These are phyloP conservation scores for Amyelois transitella DNA, from an alignment of 1,140 invertebrate genomes.

Conservation along the genomic window DNA sequence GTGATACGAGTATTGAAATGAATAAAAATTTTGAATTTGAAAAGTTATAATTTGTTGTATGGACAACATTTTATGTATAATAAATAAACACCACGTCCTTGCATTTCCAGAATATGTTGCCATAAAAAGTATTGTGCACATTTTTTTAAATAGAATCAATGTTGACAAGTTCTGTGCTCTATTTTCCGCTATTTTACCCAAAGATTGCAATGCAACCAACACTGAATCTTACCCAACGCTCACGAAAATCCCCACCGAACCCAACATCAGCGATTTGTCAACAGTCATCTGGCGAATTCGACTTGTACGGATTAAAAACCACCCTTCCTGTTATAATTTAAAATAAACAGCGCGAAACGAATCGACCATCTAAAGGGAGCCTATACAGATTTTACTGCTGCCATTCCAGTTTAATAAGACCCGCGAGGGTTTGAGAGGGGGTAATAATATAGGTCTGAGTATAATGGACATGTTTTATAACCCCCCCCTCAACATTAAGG, in stretches of 20 bases:
- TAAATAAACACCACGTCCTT: too few relatives aligned
- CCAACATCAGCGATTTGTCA: conserved; percentile 3
- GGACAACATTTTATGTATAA: too few relatives aligned
- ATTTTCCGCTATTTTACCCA: conserved; percentile 3
- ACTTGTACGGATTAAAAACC: conserved; percentile 29
- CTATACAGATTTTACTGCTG: conserved; percentile 56
- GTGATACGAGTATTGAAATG: too few relatives aligned
- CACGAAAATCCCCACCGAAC: not conserved
- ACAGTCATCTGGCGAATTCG: conserved; percentile 14
- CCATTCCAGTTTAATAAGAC: conserved; percentile 27
- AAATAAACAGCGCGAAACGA: conserved; percentile 68
- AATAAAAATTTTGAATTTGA: too few relatives aligned
- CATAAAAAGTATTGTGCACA: too few relatives aligned
- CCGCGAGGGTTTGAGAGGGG: conserved; percentile 28
- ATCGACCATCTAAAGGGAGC: conserved; percentile 44
- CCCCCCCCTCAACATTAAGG: conserved; percentile 51
- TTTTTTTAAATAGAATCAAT: conserved; percentile 8
- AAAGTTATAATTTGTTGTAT: too few relatives aligned
- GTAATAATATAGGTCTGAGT: conserved; percentile 40
- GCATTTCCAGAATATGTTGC: too few relatives aligned
- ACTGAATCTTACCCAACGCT: not conserved
- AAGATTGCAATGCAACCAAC: not conserved
- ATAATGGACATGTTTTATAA: conserved; percentile 53
- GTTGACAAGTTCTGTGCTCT: conserved; percentile 4
- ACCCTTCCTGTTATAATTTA: conserved; percentile 56